Percentiles rank a stretch among this genome's conserved stretches.
Evolutionary conservation across 2,113 vertebrate genomes (phyloP).

Genomic region (Callochromis pleurospilus): DNA sequence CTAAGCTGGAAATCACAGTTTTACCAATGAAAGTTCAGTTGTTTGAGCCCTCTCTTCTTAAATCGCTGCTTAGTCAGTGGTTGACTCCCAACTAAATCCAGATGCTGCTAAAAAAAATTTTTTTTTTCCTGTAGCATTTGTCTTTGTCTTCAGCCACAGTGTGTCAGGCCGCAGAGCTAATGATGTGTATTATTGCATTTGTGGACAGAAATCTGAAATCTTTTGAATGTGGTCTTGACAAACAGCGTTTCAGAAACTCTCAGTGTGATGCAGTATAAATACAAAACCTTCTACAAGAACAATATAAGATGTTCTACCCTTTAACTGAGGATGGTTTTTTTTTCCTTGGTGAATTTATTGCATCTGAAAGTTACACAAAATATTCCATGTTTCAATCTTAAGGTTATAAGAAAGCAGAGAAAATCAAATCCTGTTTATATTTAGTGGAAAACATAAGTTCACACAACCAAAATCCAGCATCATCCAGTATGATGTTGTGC

Average conservation of each 20-base stretch:
- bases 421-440: constrained; percentile 3
- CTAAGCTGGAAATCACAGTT: constrained; percentile 72
- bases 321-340: neutral
- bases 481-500: neutral
- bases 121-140: constrained; percentile 60
- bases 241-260: constrained; percentile 70
- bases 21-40: constrained; percentile 87
- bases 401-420: neutral
- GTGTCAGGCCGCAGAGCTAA: constrained; percentile 74
- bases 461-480: constrained; percentile 20
- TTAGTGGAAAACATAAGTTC: neutral
- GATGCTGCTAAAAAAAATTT: constrained; percentile 73
- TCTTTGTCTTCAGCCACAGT: constrained; percentile 73
- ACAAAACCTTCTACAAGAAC: neutral
- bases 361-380: neutral
- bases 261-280: constrained; percentile 34
- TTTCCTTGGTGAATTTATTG: neutral
- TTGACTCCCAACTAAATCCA: constrained; percentile 84
- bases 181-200: constrained; percentile 74
- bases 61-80: constrained; percentile 81
- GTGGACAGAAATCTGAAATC: constrained; percentile 67
- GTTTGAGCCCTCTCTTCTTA: constrained; percentile 80
- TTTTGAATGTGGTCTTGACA: constrained; percentile 67
- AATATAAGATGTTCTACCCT: constrained; percentile 34
- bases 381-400: neutral